Percentiles rank a stretch among this genome's conserved stretches.
phyloP scores from a whole-genome alignment of 2,113 vertebrate species.

The Limanda limanda region DNA sequence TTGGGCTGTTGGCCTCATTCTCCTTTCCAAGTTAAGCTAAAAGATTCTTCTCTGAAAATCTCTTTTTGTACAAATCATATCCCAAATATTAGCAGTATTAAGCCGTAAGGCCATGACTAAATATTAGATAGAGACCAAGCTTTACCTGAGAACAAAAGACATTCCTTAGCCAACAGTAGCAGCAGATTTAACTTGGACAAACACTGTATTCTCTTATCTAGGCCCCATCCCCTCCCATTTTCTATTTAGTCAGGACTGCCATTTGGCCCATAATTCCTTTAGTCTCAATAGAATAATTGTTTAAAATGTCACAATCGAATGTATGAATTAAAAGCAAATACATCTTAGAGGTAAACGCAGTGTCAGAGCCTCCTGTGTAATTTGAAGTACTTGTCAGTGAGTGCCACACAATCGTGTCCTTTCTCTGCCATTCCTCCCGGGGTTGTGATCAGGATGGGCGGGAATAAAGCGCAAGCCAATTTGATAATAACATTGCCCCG shows the following conservation, averaged over 20 bases:
- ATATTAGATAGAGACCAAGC: conserved; percentile 49
- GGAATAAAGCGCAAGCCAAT: conserved; percentile 67
- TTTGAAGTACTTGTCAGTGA: conserved; percentile 67
- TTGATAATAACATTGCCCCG: conserved; percentile 75
- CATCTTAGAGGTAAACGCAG: conserved; percentile 60
- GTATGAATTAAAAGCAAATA: conserved; percentile 74
- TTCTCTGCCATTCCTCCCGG: conserved; percentile 37
- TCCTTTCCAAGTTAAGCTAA: conserved; percentile 52
- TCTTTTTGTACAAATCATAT: conserved; percentile 41
- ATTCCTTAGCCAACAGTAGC: conserved; percentile 46
- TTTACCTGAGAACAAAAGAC: conserved; percentile 64
- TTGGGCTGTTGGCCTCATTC: conserved; percentile 58
- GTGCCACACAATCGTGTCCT: conserved; percentile 45
- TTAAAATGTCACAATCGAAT: conserved; percentile 69
- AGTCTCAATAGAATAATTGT: conserved; percentile 63
- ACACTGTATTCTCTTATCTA: conserved; percentile 70
- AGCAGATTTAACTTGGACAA: conserved; percentile 68
- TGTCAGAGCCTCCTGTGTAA: conserved; percentile 52
- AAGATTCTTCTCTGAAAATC: conserved; percentile 52
- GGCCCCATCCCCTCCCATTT: conserved; percentile 45
- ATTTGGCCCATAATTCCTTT: conserved; percentile 67
- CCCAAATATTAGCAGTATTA: conserved; percentile 51
- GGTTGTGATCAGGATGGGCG: conserved; percentile 63
- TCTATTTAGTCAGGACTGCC: conserved; percentile 62
- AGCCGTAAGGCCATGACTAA: conserved; percentile 55